phyloP scores from a whole-genome alignment of 2,888 invertebrate species.

The Callyntrura sp. region DNA sequence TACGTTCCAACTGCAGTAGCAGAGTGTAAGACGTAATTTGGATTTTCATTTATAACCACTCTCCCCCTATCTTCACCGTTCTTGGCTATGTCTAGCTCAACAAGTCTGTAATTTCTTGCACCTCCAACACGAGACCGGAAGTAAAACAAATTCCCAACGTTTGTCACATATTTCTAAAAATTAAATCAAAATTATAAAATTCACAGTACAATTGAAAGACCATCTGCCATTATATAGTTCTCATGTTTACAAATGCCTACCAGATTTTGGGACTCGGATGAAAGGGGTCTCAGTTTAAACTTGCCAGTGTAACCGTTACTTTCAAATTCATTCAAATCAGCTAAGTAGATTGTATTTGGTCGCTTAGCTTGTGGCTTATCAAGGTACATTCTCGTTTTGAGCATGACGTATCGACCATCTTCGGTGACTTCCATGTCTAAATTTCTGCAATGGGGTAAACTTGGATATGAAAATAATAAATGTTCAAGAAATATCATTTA shows the following conservation, averaged over 20 bases:
- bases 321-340: slow-evolving; percentile 68
- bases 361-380: slow-evolving; percentile 59
- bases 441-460: not conserved
- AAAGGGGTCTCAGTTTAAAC: slow-evolving; percentile 57
- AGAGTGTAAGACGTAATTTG: slow-evolving; percentile 95
- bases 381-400: slow-evolving; percentile 55
- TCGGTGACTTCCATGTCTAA: slow-evolving; percentile 69
- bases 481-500: not conserved
- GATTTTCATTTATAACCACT: slow-evolving; percentile 93
- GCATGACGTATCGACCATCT: slow-evolving; percentile 67
- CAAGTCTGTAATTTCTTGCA: slow-evolving; percentile 91
- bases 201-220: not conserved
- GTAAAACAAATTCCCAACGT: slow-evolving; percentile 92
- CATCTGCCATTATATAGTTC: not conserved
- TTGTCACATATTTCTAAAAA: slow-evolving; percentile 90
- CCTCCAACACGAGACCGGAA: slow-evolving; percentile 88
- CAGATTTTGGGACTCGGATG: slow-evolving; percentile 57
- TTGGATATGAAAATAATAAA: not conserved
- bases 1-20: slow-evolving; percentile 91
- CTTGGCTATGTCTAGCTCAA: slow-evolving; percentile 89
- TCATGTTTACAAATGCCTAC: not conserved
- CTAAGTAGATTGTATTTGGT: slow-evolving; percentile 71
- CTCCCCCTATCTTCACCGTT: slow-evolving; percentile 92
- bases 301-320: slow-evolving; percentile 54
- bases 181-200: slow-evolving; percentile 19